A percentile compares a stretch with the other conserved stretches of the same genome.
phyloP scores from a whole-genome alignment of 2,797 vertebrate genomes.

The Morelia viridis region DNA sequence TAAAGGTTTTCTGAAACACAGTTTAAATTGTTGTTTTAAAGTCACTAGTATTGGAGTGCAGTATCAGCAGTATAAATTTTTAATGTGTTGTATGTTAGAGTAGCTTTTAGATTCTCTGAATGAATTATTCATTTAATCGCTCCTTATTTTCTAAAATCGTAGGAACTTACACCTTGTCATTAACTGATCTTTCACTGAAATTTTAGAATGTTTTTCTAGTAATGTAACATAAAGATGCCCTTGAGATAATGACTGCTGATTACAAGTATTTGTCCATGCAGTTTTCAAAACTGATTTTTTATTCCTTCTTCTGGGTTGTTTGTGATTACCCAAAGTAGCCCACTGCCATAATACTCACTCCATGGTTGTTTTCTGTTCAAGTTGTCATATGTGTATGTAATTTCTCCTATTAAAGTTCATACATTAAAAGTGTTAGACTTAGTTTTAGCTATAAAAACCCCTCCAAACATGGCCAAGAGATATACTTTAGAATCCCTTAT shows the following conservation, averaged over 20 bases:
- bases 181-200: neutral
- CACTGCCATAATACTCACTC: neutral
- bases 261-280: neutral
- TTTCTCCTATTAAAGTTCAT: slow-evolving; percentile 20
- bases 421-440: slow-evolving; percentile 36
- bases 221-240: too few species aligned
- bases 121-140: slow-evolving; percentile 37
- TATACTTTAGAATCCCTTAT: neutral
- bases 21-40: slow-evolving; percentile 41
- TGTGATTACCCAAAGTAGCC: neutral
- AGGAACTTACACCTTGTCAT: slow-evolving; percentile 9
- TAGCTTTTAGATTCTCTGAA: slow-evolving; percentile 36
- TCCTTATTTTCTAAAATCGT: slow-evolving; percentile 8
- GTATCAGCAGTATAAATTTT: slow-evolving; percentile 33
- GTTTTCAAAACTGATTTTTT: neutral
- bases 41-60: slow-evolving; percentile 10
- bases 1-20: slow-evolving; percentile 31
- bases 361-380: too few species aligned
- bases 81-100: slow-evolving; percentile 3
- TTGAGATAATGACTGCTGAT: neutral
- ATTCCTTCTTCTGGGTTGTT: neutral
- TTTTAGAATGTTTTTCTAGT: slow-evolving; percentile 32
- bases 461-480: neutral
- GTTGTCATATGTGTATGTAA: neutral
- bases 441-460: neutral